These are phyloP conservation scores for Megaptera novaeangliae DNA, from an alignment of 2,113 vertebrate species.

Conservation along the genomic window DNA sequence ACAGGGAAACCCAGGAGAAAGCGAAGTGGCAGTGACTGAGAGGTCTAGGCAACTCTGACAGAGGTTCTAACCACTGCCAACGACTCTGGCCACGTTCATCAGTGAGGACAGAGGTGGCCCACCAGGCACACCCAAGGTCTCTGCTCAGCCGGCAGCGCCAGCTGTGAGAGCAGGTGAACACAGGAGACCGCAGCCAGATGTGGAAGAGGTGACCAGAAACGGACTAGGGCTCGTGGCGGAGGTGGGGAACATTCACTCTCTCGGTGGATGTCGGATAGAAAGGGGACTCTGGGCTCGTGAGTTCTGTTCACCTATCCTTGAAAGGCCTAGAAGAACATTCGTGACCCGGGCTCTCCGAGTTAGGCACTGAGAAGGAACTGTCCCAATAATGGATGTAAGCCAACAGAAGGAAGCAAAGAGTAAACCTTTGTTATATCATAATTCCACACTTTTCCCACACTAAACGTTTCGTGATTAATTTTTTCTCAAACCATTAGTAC, in stretches of 20 bases:
- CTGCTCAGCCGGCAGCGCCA: too few relatives aligned
- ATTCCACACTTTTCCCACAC: neutral
- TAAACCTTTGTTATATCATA: neutral
- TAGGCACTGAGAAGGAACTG: neutral
- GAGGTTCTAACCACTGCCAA: neutral
- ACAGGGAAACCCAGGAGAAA: neutral
- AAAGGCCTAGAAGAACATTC: neutral
- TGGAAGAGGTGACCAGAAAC: neutral
- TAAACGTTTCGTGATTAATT: neutral
- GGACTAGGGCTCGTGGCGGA: neutral
- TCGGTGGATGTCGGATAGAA: neutral
- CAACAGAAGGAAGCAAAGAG: neutral
- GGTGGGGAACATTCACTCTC: neutral
- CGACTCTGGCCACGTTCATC: too few relatives aligned
- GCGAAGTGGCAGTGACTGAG: neutral
- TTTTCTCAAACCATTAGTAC: neutral
- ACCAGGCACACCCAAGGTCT: neutral
- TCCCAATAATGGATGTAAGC: neutral
- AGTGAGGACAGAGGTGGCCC: neutral
- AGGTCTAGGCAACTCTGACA: neutral
- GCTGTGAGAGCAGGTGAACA: neutral
- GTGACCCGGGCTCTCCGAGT: neutral
- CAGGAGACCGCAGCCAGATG: neutral
- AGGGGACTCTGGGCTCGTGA: accelerated
- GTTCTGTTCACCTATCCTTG: neutral